Evolutionary conservation across 1,140 invertebrate genomes (phyloP).

Genomic region (Bombus waltoni): DNA sequence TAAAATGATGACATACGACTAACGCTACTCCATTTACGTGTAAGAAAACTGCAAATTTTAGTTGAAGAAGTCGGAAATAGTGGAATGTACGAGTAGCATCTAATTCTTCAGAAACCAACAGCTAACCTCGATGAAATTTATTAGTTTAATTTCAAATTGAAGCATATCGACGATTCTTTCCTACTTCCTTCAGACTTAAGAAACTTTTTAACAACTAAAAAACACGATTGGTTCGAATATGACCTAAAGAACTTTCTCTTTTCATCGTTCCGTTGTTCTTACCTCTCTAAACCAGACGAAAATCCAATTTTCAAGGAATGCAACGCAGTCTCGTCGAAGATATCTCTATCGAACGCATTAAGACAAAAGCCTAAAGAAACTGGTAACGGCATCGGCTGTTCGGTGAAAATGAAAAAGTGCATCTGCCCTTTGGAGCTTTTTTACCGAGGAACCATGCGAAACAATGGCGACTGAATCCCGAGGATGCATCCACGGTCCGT

Average conservation of each 20-base stretch:
- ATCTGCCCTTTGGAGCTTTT: slow-evolving; percentile 6
- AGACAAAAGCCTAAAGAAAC: background rate
- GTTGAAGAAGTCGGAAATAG: background rate
- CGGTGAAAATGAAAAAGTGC: slow-evolving; percentile 22
- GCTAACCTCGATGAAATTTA: too few species aligned
- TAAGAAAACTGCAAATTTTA: background rate
- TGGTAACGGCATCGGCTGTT: background rate
- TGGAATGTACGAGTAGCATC: too few species aligned
- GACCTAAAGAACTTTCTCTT: background rate
- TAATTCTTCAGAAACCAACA: too few species aligned
- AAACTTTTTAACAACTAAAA: too few species aligned
- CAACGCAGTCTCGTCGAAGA: background rate
- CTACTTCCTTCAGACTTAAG: too few species aligned
- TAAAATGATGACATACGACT: background rate
- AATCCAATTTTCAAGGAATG: background rate
- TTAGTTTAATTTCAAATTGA: too few species aligned
- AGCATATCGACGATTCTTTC: background rate
- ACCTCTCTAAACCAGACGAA: background rate
- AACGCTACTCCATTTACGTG: background rate
- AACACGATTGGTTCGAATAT: background rate
- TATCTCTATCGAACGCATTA: background rate
- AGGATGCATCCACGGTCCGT: slow-evolving; percentile 51
- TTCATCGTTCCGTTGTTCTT: background rate
- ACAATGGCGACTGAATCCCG: slow-evolving; percentile 39
- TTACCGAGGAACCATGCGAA: background rate